Base-by-base conservation (phyloP, 2,888 invertebrate species). In the Netelia inedita region DNA sequence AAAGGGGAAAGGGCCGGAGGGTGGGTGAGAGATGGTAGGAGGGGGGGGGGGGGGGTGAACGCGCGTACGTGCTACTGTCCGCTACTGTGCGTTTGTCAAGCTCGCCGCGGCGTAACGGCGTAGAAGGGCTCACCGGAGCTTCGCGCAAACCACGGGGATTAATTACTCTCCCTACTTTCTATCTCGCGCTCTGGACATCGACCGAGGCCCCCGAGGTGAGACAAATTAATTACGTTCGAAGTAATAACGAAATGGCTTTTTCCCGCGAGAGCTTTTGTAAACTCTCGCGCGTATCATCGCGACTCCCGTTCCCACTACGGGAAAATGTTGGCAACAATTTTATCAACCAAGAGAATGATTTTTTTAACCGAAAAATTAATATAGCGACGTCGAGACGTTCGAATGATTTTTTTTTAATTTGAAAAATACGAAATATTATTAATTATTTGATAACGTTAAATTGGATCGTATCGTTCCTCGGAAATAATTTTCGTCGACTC, bases 211-310 rank as follows among this genome's bases (percentile, higher is more conserved):
- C 84, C 74, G 86, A 85, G 87, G 85, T 81, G 74, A 84, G 83
- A 87, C 86, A 88, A 89, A 89, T 89, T 88, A 89, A 88, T 88
- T 88, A 89, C 87, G 84, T 87, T 85, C 79, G 65, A 82, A 82
- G 83, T 87, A 88, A 88, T 89, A 89, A 90, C 86, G 88, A 90
- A 89, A 90, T 89, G 89, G 88, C 76, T 88, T 83, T 87, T 87
- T 82, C 76, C 50, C 50, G 57, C 63, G 46, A 61, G 74, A 80
- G 83, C 79, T 89, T 87, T 88, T 86, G 88, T 88, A 88, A 46
- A 87, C 87, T 79, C 81, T 69, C 28, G 83, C 50, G 53, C 63
- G 61, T 53, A 68, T 16, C 69, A 43, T 63, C 79, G 50, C 79
- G 68, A 69, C 46, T 78, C 11, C 46, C n/a, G 53, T 28, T 9